phyloP scores from a whole-genome alignment of 2,113 vertebrate species.

The Epinephelus moara region DNA sequence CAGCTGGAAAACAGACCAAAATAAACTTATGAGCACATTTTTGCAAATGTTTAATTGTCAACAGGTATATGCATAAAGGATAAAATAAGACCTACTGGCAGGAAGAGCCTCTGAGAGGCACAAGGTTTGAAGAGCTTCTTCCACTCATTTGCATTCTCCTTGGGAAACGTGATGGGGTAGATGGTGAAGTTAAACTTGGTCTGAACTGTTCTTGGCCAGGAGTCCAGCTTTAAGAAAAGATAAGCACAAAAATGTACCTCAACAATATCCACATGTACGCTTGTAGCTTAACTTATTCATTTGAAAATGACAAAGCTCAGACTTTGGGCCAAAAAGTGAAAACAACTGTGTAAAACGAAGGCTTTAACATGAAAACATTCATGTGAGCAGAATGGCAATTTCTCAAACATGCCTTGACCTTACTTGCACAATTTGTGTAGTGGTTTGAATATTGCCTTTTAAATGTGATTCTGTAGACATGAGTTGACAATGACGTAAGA shows the following conservation, averaged over 20 bases:
- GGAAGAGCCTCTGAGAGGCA: conserved; percentile 96
- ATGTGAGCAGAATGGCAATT: neutral
- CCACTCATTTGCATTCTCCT: conserved; percentile 92
- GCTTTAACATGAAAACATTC: neutral
- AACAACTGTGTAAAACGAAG: neutral
- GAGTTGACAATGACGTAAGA: neutral
- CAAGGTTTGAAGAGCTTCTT: conserved; percentile 98
- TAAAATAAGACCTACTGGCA: conserved; percentile 89
- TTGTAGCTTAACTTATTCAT: neutral
- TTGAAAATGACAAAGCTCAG: too few species aligned
- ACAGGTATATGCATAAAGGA: neutral
- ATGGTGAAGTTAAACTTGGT: conserved; percentile 89
- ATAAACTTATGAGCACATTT: neutral
- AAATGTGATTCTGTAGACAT: neutral
- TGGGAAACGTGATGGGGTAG: conserved; percentile 94
- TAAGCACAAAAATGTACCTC: neutral
- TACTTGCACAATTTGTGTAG: neutral
- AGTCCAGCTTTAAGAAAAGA: conserved; percentile 85
- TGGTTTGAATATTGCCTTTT: neutral
- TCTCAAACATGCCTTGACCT: neutral
- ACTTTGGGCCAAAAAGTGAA: neutral
- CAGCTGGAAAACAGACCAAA: conserved; percentile 80
- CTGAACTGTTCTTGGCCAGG: conserved; percentile 84
- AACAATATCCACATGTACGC: neutral
- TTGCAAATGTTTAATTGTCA: neutral